These are phyloP conservation scores for Gambelia wislizenii DNA, from an alignment of 2,797 vertebrate species.

Conservation along the genomic window DNA sequence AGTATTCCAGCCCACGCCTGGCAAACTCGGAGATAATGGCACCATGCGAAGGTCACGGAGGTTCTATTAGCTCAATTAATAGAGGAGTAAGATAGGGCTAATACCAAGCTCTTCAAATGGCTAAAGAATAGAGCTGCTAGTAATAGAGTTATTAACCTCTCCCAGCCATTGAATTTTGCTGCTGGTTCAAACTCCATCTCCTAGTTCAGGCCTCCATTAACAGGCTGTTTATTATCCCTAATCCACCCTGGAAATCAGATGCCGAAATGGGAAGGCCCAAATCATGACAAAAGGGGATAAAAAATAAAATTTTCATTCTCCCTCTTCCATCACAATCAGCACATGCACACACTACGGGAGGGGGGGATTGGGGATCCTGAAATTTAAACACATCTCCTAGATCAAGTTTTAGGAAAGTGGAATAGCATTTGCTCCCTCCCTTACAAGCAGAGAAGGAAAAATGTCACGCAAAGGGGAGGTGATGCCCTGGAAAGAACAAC, in stretches of 20 bases:
- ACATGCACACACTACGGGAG: too few species aligned
- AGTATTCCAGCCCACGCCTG: constrained; percentile 88
- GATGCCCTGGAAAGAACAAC: not conserved
- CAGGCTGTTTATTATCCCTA: constrained; percentile 86
- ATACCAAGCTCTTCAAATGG: constrained; percentile 89
- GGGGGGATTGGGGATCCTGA: not conserved
- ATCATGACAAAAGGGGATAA: constrained; percentile 63
- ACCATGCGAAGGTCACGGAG: constrained; percentile 85
- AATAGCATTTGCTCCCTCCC: not conserved
- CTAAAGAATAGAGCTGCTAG: constrained; percentile 89
- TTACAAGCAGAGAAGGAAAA: not conserved
- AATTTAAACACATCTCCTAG: not conserved
- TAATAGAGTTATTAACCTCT: constrained; percentile 99
- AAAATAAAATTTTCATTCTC: constrained; percentile 34
- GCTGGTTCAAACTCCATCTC: constrained; percentile 81
- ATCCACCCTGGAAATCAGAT: constrained; percentile 79
- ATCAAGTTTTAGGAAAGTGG: constrained; percentile 37
- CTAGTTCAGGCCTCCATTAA: constrained; percentile 84
- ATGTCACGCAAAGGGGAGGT: not conserved
- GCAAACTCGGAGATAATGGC: constrained; percentile 84
- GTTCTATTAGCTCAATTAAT: constrained; percentile 99
- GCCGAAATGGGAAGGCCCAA: constrained; percentile 72
- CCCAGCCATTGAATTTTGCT: constrained; percentile 78
- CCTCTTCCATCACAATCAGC: constrained; percentile 33
- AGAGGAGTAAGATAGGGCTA: constrained; percentile 95